Percentiles rank a stretch among this genome's conserved stretches.
phyloP scores from a whole-genome alignment of 1,140 invertebrate genomes.

The Leptinotarsa undecemlineata region DNA sequence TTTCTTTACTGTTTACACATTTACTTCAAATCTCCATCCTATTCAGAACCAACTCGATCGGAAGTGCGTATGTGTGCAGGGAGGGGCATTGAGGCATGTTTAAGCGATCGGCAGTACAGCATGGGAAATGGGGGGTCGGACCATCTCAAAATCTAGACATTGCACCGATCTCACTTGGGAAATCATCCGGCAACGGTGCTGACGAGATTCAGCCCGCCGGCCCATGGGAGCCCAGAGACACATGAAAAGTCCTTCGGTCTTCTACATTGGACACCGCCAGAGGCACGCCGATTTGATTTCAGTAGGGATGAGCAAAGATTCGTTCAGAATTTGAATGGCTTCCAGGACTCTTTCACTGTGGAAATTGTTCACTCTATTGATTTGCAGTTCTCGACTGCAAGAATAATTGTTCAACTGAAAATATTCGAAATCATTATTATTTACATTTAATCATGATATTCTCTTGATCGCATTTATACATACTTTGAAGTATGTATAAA shows the following conservation, averaged over 20 bases:
- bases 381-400: too few relatives aligned
- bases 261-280: slow-evolving; percentile 11
- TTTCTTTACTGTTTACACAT: slow-evolving; percentile 7
- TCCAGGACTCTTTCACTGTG: too few relatives aligned
- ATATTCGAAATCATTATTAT: too few relatives aligned
- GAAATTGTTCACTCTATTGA: too few relatives aligned
- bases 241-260: slow-evolving; percentile 14
- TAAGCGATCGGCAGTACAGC: slow-evolving; percentile 10
- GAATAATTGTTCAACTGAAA: too few relatives aligned
- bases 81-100: slow-evolving; percentile 4
- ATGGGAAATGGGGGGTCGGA: not conserved
- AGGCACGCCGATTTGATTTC: not conserved
- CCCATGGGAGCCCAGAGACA: slow-evolving; percentile 17
- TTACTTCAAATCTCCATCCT: not conserved
- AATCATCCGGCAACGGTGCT: slow-evolving; percentile 20
- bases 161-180: slow-evolving; percentile 21
- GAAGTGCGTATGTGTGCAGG: slow-evolving; percentile 11
- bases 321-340: too few relatives aligned
- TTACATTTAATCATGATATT: too few relatives aligned
- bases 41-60: slow-evolving; percentile 1
- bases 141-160: slow-evolving; percentile 9
- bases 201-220: slow-evolving; percentile 18
- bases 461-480: too few relatives aligned
- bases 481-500: too few relatives aligned
- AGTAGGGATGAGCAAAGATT: not conserved